Evolutionary conservation across 2,113 vertebrate genomes (phyloP).

Genomic region (Chauna torquata): DNA sequence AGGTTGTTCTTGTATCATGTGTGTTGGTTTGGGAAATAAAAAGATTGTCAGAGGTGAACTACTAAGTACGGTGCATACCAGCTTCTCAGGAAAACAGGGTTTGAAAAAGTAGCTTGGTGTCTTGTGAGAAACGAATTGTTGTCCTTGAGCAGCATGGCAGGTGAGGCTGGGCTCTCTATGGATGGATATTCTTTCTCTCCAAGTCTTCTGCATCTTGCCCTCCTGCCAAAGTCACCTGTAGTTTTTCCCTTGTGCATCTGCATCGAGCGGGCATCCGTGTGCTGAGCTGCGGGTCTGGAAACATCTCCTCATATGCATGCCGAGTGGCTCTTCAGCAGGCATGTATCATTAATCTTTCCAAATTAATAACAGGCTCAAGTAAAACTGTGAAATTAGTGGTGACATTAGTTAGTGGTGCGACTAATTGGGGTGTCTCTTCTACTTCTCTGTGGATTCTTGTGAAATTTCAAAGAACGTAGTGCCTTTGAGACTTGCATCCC

Average conservation of each 20-base stretch:
- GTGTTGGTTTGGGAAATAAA: background rate
- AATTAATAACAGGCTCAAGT: background rate
- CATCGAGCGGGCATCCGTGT: background rate
- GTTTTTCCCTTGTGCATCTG: background rate
- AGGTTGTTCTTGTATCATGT: background rate
- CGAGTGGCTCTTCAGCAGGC: background rate
- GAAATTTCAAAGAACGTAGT: background rate
- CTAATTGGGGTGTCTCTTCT: background rate
- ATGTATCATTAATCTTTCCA: background rate
- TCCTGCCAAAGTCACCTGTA: background rate
- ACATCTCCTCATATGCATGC: no score
- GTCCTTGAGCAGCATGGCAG: background rate
- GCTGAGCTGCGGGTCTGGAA: no score
- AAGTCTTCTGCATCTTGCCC: background rate
- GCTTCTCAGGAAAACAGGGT: background rate
- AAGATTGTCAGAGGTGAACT: background rate
- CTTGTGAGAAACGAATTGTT: fast-evolving
- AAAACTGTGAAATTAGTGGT: background rate
- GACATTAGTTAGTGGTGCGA: background rate
- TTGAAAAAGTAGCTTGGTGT: background rate
- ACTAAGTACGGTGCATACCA: background rate
- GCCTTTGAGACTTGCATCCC: background rate
- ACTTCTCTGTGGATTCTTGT: background rate
- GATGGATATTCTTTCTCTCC: background rate
- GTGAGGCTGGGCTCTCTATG: background rate